Percentiles rank a stretch among this genome's conserved stretches.
Conservation (phyloP, 2,797 vertebrate genomes). For the Phylloscopus collybita region DNA sequence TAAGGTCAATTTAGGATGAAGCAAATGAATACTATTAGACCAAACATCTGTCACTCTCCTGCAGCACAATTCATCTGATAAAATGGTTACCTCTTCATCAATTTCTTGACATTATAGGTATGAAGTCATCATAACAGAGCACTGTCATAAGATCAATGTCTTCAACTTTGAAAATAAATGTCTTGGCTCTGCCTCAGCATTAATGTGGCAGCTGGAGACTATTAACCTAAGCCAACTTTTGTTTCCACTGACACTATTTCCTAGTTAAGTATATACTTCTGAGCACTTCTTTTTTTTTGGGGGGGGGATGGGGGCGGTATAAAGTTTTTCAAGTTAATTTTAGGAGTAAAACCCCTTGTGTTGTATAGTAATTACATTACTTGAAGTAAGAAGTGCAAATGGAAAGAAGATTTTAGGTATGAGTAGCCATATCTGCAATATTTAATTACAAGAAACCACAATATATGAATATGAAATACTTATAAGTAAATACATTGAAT, state of each 20-base stretch:
- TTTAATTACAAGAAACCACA: background rate
- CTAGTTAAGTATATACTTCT: background rate
- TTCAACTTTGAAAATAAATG: conserved; percentile 43
- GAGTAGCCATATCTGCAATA: background rate
- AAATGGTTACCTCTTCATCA: conserved; percentile 43
- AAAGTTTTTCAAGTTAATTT: background rate
- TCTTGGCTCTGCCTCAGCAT: conserved; percentile 28
- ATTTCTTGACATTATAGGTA: conserved; percentile 54
- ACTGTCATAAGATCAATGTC: conserved; percentile 42
- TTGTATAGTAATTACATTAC: background rate
- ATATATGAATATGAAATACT: background rate
- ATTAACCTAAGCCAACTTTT: conserved; percentile 25
- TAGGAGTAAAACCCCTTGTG: background rate
- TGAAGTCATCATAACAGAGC: conserved; percentile 51
- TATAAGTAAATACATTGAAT: background rate
- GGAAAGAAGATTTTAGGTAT: background rate
- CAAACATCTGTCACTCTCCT: conserved; percentile 35
- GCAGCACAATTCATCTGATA: background rate
- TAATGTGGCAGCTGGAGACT: conserved; percentile 28
- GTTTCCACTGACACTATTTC: conserved; percentile 2
- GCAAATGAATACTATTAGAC: background rate
- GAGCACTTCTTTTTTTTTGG: background rate
- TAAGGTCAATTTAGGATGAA: conserved; percentile 16
- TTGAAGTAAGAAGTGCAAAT: background rate
- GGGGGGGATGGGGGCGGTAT: background rate